Percentiles rank a stretch among this genome's conserved stretches.
phyloP scores from a whole-genome alignment of 1,140 invertebrate genomes.

The Drosophila sproati region DNA sequence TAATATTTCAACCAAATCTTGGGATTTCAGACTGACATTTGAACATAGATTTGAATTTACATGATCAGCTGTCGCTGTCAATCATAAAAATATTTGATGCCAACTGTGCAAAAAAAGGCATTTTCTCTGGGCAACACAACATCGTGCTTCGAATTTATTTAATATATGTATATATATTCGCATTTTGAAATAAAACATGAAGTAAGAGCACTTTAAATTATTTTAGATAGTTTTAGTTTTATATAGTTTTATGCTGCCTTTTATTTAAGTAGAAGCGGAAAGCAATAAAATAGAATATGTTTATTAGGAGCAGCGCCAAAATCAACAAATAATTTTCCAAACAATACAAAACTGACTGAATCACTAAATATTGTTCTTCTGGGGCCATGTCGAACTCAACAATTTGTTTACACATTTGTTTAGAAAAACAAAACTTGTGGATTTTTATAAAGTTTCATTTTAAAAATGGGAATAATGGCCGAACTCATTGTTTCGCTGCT shows the following conservation, averaged over 20 bases:
- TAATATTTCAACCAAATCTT: conserved; percentile 19
- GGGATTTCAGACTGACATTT: conserved; percentile 32
- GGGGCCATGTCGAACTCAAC: conserved; percentile 26
- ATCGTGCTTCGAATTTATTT: background rate
- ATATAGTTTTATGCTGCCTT: conserved; percentile 57
- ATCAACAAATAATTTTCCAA: conserved; percentile 47
- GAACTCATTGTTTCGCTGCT: conserved; percentile 41
- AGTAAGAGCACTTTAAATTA: conserved; percentile 35
- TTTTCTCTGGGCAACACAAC: background rate
- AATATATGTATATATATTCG: conserved; percentile 13
- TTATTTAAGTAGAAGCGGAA: conserved; percentile 72
- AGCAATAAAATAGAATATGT: conserved; percentile 69
- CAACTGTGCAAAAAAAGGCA: conserved; percentile 18
- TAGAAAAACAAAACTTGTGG: conserved; percentile 62
- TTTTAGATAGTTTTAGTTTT: conserved; percentile 54
- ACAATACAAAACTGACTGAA: conserved; percentile 60
- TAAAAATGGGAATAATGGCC: conserved; percentile 37
- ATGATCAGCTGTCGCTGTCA: conserved; percentile 54
- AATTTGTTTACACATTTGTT: conserved; percentile 63
- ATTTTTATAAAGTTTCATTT: conserved; percentile 69
- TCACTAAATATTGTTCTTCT: conserved; percentile 62
- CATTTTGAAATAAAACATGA: conserved; percentile 16
- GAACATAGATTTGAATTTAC: conserved; percentile 31
- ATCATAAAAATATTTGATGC: conserved; percentile 38
- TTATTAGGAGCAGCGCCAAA: conserved; percentile 56